Evolutionary conservation across 2,113 vertebrate genomes (phyloP), one percentile per base, ranked within the genome.

Genomic region (Hiodon tergisus): DNA sequence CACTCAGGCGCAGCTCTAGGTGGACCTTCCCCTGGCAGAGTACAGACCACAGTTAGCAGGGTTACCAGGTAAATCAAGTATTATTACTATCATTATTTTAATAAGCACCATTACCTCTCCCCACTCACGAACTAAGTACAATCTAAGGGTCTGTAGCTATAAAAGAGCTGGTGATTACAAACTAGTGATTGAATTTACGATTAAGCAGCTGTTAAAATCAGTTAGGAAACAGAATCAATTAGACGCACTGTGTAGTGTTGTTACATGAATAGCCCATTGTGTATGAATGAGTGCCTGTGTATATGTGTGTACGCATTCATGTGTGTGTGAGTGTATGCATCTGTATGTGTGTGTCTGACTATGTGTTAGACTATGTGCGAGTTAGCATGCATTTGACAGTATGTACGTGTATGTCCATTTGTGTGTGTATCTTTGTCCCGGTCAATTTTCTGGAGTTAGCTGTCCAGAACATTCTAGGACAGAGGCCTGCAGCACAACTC

Each of bases 11-110:
- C 82, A 99, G 91, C 83, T 98, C 95, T 48, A 99, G 89, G 82
- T 99, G 97, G 75, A 98, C 97, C 81, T 98, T 98, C 77, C 97
- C 97, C 97, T 99, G 90, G 31, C 81, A 84, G 87, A 81, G 61
- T 46, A 78, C 13, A 70, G 47, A 72, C 50, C 16, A 58, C 16
- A 7, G 70, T 77, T 77, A 76, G 77, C 60, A 77, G 77, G 76
- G 72, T 77, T 75, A 81, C 78, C 58, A 66, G 14, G 31, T 31
- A 31, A 31, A 31, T 31, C 31, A 31, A 31, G 31, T 31, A 31
- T 31, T 31, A 31, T 31, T 31, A 2, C 31, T 31, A 31, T 31
- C 31, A 31, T 31, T 31, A 31, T 1, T 31, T 31, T 31, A 31
- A 31, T 31, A 31, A 31, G 31, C 31, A 31, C 31, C 31, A 31